Percentiles rank a stretch among this genome's conserved stretches.
Evolutionary conservation across 2,797 vertebrate species (phyloP).

Genomic region (Platalea minor): DNA sequence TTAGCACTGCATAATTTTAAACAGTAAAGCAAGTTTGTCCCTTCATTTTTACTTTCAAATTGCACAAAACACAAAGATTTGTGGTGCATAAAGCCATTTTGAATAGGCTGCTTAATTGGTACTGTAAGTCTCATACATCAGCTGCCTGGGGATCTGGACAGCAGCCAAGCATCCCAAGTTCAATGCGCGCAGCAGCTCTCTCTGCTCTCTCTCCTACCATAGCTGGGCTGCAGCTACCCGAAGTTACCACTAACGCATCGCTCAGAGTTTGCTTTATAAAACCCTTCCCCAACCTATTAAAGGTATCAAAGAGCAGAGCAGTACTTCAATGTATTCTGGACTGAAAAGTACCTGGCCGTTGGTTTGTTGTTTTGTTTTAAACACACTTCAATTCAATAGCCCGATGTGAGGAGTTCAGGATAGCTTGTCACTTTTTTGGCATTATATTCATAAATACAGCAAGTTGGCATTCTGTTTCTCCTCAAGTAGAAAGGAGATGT

Average conservation of each 20-base stretch:
- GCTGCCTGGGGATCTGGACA: neutral
- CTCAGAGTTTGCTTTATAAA: neutral
- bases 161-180: neutral
- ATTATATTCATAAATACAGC: neutral
- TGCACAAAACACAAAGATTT: neutral
- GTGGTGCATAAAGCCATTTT: constrained; percentile 10
- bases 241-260: neutral
- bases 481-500: neutral
- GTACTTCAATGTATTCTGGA: neutral
- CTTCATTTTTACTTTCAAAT: constrained; percentile 14
- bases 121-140: neutral
- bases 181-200: neutral
- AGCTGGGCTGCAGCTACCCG: neutral
- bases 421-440: neutral
- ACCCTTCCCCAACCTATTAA: neutral
- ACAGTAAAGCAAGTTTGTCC: neutral
- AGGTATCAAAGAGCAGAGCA: neutral
- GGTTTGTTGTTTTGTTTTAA: neutral
- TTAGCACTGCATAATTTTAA: neutral
- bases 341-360: neutral
- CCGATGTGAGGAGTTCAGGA: neutral
- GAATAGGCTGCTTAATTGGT: constrained; percentile 21
- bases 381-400: neutral
- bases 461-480: neutral
- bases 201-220: neutral